Percentiles rank a stretch among this genome's conserved stretches.
Conservation (phyloP, 2,888 invertebrate genomes). For the Drosophila meridiana region DNA sequence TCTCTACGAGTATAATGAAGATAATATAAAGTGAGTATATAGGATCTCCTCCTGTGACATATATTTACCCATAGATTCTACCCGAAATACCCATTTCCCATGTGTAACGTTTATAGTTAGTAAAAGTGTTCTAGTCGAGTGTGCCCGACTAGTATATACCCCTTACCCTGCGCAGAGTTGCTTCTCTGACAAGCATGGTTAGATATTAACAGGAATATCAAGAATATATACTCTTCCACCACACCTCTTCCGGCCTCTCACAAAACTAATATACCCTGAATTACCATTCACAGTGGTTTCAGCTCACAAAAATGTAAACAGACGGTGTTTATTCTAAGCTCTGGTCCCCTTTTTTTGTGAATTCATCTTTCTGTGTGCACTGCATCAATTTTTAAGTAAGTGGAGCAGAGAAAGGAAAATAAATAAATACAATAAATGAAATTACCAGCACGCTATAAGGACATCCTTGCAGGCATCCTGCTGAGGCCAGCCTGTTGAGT, state of each 20-base stretch:
- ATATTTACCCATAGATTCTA: too few species aligned
- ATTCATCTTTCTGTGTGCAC: conserved; percentile 54
- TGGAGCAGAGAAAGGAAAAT: conserved; percentile 31
- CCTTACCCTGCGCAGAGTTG: neutral
- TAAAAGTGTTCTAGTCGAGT: neutral
- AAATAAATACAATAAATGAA: conserved; percentile 58
- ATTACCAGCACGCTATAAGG: conserved; percentile 54
- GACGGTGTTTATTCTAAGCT: conserved; percentile 40
- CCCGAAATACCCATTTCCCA: too few species aligned
- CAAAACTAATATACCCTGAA: neutral
- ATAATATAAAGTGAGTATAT: neutral
- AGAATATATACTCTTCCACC: neutral
- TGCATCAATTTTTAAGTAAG: conserved; percentile 62
- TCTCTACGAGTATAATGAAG: neutral
- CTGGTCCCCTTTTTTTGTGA: conserved; percentile 6
- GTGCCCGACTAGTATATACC: neutral
- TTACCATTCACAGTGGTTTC: neutral
- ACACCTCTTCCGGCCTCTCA: neutral
- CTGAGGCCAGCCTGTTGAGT: conserved; percentile 58
- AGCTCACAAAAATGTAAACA: conserved; percentile 57
- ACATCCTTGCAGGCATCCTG: conserved; percentile 54
- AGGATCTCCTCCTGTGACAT: too few species aligned
- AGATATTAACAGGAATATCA: neutral
- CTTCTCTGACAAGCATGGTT: neutral
- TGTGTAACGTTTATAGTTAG: neutral